Evolutionary conservation across 2,113 vertebrate species (phyloP).

Genomic region (Tautogolabrus adspersus): DNA sequence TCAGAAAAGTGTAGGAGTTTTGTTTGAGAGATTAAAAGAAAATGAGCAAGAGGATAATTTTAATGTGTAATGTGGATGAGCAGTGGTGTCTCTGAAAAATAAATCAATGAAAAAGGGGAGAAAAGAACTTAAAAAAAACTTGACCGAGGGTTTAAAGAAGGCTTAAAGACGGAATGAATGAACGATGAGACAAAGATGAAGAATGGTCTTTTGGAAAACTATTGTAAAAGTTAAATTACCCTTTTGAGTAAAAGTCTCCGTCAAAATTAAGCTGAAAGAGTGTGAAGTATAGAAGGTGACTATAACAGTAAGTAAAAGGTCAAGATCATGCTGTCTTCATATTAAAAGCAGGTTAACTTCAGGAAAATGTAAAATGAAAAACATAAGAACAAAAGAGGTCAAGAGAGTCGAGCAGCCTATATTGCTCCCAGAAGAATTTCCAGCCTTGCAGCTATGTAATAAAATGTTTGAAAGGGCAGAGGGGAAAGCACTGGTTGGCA

Average conservation of each 20-base stretch:
- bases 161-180: constrained; percentile 13
- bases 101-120: neutral
- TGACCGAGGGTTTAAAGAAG: neutral
- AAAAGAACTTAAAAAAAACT: constrained; percentile 3
- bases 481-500: neutral
- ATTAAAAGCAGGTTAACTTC: constrained; percentile 26
- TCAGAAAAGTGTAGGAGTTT: neutral
- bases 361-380: neutral
- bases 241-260: constrained; percentile 44
- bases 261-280: constrained; percentile 45
- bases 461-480: neutral
- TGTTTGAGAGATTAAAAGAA: neutral
- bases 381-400: constrained; percentile 19
- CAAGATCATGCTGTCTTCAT: constrained; percentile 26
- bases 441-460: neutral
- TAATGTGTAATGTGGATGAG: neutral
- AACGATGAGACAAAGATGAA: constrained; percentile 22
- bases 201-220: constrained; percentile 28
- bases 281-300: constrained; percentile 49
- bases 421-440: neutral
- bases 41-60: neutral
- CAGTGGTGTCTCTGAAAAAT: neutral
- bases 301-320: constrained; percentile 25
- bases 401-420: constrained; percentile 3
- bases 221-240: constrained; percentile 70